Conservation (phyloP, 1,140 invertebrate species). For the Stegodyphus dumicola region DNA sequence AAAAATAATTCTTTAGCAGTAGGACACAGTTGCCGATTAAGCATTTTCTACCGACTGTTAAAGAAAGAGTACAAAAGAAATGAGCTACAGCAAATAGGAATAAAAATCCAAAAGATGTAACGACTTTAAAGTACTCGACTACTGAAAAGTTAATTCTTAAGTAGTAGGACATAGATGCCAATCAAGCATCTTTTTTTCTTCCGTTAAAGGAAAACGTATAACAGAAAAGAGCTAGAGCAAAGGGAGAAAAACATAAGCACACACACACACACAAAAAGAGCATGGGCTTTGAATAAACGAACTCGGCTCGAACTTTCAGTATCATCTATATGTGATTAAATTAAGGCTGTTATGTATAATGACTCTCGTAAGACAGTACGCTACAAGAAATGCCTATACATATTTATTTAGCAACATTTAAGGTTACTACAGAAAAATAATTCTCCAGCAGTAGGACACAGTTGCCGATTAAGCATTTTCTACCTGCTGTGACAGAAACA, state of each 20-base stretch:
- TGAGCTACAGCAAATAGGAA: background rate
- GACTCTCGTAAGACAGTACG: background rate
- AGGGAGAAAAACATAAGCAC: no score
- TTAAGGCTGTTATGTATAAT: background rate
- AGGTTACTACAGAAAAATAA: constrained; percentile 1
- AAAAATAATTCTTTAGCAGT: background rate
- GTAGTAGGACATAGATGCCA: background rate
- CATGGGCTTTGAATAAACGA: no score
- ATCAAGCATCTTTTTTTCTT: background rate
- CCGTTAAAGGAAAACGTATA: no score
- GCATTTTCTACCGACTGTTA: background rate
- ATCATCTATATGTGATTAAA: no score
- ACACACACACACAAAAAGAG: no score
- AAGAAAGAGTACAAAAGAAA: background rate
- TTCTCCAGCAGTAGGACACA: background rate
- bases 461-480: background rate
- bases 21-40: constrained; percentile 3
- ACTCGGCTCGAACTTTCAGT: background rate
- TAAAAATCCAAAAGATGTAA: background rate
- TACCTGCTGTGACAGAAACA: background rate
- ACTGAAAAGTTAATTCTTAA: background rate
- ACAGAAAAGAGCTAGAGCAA: no score
- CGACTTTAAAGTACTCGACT: background rate
- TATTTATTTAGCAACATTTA: constrained; percentile 5
- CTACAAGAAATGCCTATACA: background rate